Base-by-base conservation (phyloP, 1,140 invertebrate species). In the Calephelis virginiensis region DNA sequence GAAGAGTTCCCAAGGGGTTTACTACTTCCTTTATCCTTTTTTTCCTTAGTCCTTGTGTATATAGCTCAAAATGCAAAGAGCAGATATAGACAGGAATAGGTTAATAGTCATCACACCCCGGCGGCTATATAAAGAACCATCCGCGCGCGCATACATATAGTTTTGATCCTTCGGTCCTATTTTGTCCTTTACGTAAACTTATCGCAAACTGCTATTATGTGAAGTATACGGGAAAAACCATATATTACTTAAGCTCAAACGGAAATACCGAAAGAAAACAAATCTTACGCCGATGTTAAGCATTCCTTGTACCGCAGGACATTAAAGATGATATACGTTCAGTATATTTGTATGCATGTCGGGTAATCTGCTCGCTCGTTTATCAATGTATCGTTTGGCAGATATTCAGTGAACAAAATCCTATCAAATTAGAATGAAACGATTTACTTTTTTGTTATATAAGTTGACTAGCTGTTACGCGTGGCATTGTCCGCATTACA, bases 311-410 rank as follows among this genome's bases (percentile, higher is more conserved):
- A 64, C 49, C 49, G 48, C 49, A 56, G 38, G 40, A 43, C 43
- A 50, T 50, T 64, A 77, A 76, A 79, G 71, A 80, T 84, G 76
- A 84, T 76, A 78, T 81, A 81, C 78, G 72, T 68, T 62, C 72
- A 72, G 75, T 80, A 75, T 81, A 80, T 82, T 83, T 76, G 80
- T 81, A 81, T 80, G 78, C 80, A 77, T 82, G 77, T 77, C 80
- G 71, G 68, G 73, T 60, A 64, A 68, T 28, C 67, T 78, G 76
- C 75, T 68, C 66, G 80, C 76, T 75, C 78, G 77, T 84, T 82
- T 84, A 80, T 84, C 82, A 82, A 78, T 80, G 78, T 60, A 71
- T 75, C 75, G 77, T 80, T 79, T 64, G 63, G 49, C 63, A 64
- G 63, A 64, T 56, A 48, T 64, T 40, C 49, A 17, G 37, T 40